Percentiles rank a stretch among this genome's conserved stretches.
These are phyloP conservation scores for Rhynchomys soricoides DNA, from an alignment of 2,113 vertebrate species.

Conservation along the genomic window DNA sequence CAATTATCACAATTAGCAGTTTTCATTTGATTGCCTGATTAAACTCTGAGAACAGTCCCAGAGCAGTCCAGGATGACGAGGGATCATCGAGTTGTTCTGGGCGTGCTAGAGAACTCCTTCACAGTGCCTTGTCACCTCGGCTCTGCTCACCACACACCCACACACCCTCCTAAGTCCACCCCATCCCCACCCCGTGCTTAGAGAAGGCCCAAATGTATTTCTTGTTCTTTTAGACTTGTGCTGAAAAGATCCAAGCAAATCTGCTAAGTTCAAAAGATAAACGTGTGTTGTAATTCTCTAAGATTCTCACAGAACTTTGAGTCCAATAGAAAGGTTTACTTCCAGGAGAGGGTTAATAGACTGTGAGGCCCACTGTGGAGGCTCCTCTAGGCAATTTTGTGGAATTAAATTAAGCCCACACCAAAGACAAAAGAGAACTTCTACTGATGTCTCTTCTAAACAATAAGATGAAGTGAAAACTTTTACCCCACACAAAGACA, in stretches of 20 bases:
- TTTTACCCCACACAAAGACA: slow-evolving; percentile 80
- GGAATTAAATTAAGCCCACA: slow-evolving; percentile 87
- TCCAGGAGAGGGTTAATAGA: not conserved
- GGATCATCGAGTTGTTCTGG: not conserved
- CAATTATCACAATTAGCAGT: slow-evolving; percentile 44
- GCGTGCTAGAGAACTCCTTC: not conserved
- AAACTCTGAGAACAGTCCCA: slow-evolving; percentile 9
- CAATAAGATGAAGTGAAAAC: slow-evolving; percentile 92
- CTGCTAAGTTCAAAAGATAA: not conserved
- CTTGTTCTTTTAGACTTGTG: not conserved
- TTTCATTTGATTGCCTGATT: slow-evolving; percentile 26
- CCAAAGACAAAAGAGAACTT: slow-evolving; percentile 91
- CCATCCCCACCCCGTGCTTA: not conserved
- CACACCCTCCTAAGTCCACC: too few relatives aligned
- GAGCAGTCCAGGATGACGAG: not conserved
- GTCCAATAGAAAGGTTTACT: not conserved
- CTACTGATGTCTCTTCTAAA: slow-evolving; percentile 92
- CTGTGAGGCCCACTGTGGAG: not conserved
- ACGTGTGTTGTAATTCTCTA: not conserved
- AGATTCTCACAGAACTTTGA: not conserved
- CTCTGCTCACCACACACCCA: not conserved
- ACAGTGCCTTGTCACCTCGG: not conserved
- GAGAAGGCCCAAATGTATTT: not conserved
- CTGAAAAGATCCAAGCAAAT: not conserved
- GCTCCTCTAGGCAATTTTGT: slow-evolving; percentile 74